Percentiles rank a stretch among this genome's conserved stretches.
phyloP scores from a whole-genome alignment of 2,797 vertebrate genomes.

The Morelia viridis region DNA sequence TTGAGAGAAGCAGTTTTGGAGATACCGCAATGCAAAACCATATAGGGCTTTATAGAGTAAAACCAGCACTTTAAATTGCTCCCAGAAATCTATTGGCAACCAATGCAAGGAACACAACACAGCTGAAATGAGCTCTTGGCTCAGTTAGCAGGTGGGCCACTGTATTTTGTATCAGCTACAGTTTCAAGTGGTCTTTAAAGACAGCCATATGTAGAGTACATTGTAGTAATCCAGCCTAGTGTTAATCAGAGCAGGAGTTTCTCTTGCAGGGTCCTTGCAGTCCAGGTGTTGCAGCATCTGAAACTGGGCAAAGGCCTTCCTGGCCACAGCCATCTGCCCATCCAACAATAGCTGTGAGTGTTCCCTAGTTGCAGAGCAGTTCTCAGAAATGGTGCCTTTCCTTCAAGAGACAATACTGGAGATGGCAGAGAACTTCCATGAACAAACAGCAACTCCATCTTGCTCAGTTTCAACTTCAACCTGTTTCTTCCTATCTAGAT shows the following conservation, averaged over 20 bases:
- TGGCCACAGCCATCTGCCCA: neutral
- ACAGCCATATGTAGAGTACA: neutral
- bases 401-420: neutral
- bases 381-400: neutral
- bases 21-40: neutral
- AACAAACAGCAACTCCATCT: neutral
- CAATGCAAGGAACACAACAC: neutral
- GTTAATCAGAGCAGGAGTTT: neutral
- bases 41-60: neutral
- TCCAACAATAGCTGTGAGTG: neutral
- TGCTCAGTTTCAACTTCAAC: neutral
- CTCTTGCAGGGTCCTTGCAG: neutral
- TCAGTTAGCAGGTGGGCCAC: neutral
- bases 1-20: neutral
- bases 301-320: neutral
- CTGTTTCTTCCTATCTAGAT: neutral
- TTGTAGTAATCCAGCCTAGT: neutral
- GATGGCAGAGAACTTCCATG: neutral
- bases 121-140: neutral
- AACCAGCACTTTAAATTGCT: neutral
- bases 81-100: neutral
- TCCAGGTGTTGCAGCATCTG: neutral
- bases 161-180: neutral
- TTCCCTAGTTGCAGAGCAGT: neutral
- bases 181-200: neutral